These are phyloP conservation scores for Samia ricini DNA, from an alignment of 1,140 invertebrate genomes.

Conservation along the genomic window DNA sequence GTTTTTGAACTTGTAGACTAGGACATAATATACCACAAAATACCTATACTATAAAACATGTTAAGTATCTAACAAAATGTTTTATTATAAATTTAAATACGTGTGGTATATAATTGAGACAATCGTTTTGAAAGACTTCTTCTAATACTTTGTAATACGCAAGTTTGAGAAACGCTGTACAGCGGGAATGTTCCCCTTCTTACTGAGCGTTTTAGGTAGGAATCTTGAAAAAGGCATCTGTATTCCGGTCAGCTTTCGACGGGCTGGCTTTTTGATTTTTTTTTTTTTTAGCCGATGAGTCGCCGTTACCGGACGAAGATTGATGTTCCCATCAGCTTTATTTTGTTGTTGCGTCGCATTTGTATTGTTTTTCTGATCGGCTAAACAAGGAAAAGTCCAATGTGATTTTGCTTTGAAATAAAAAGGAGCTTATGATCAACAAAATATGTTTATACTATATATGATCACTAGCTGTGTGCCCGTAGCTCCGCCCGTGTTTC, in stretches of 20 bases:
- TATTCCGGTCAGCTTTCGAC: constrained; percentile 38
- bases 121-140: no score
- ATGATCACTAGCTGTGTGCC: no score
- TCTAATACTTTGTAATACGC: neutral
- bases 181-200: neutral
- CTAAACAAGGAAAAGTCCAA: constrained; percentile 14
- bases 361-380: constrained; percentile 34
- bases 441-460: no score
- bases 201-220: constrained; percentile 13
- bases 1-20: no score
- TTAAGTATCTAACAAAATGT: no score
- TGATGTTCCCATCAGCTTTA: constrained; percentile 31
- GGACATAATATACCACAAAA: no score
- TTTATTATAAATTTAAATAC: no score
- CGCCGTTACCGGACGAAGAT: constrained; percentile 33
- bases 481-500: no score
- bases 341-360: constrained; percentile 22
- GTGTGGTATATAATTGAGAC: no score
- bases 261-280: constrained; percentile 47
- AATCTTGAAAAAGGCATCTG: constrained; percentile 55
- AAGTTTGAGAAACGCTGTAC: no score
- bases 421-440: neutral
- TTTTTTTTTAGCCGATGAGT: constrained; percentile 39
- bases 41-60: no score
- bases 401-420: constrained; percentile 19